Conservation (phyloP, 1,140 invertebrate species). For the Aphelenchoides besseyi region DNA sequence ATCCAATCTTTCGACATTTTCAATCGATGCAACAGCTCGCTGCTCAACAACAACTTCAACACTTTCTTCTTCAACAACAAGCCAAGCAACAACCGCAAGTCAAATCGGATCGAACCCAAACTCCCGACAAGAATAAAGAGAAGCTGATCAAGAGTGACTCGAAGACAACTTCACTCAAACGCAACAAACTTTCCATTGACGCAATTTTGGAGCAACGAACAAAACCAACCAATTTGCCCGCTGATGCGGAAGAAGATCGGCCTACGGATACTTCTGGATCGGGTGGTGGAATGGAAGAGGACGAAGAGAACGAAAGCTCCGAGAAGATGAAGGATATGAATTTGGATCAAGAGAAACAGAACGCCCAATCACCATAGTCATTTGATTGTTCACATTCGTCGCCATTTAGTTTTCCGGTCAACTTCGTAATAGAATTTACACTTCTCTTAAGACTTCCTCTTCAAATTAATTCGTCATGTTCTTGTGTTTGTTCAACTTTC, state of each 20-base stretch:
- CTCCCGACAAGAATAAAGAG: conserved; percentile 20
- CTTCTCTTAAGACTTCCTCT: not conserved
- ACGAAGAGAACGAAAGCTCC: conserved; percentile 10
- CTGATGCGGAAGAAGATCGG: conserved; percentile 27
- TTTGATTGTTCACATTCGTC: too few species aligned
- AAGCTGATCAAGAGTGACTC: conserved; percentile 11
- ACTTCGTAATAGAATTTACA: not conserved
- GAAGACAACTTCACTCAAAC: conserved; percentile 18
- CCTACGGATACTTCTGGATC: conserved; percentile 37
- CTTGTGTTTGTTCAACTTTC: not conserved
- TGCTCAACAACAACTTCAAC: conserved; percentile 18
- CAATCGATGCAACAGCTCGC: conserved; percentile 19
- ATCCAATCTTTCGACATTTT: conserved; percentile 16
- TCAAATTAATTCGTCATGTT: not conserved
- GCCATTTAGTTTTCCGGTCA: not conserved
- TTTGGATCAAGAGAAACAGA: not conserved
- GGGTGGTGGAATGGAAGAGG: not conserved
- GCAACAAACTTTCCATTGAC: conserved; percentile 38
- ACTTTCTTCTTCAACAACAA: conserved; percentile 22
- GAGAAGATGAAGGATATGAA: not conserved
- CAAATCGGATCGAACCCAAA: too few species aligned
- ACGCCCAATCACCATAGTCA: too few species aligned
- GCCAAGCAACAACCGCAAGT: conserved; percentile 4
- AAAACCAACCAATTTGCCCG: conserved; percentile 12
- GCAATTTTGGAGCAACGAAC: conserved; percentile 26